Evolutionary conservation across 2,113 vertebrate genomes (phyloP).

Genomic region (Cephalopterus ornatus): DNA sequence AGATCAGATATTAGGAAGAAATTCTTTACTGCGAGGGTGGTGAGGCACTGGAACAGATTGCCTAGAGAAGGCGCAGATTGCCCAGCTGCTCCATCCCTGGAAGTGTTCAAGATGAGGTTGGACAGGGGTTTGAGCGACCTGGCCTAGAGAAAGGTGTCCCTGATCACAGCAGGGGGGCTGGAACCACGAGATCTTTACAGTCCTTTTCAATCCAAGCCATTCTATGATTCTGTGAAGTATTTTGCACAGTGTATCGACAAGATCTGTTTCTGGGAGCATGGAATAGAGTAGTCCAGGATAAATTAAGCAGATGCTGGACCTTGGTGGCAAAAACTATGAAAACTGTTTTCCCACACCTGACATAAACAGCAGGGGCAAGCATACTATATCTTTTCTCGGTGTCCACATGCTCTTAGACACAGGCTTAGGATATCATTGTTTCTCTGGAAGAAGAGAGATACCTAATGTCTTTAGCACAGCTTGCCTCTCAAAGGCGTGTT

Average conservation of each 20-base stretch:
- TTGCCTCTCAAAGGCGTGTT: background rate
- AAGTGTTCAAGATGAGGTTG: background rate
- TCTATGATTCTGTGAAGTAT: background rate
- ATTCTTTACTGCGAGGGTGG: background rate
- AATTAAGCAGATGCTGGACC: background rate
- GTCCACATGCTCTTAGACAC: background rate
- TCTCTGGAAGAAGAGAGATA: background rate
- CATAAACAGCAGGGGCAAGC: background rate
- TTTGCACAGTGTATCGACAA: background rate
- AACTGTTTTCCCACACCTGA: background rate
- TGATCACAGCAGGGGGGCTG: background rate
- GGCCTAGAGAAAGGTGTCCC: background rate
- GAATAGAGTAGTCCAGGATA: background rate
- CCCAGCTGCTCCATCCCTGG: background rate
- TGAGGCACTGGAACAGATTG: background rate
- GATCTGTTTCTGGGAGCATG: background rate
- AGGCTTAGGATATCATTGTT: background rate
- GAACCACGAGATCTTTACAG: background rate
- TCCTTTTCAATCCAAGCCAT: background rate
- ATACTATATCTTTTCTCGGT: background rate
- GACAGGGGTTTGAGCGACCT: background rate
- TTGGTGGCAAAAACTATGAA: background rate
- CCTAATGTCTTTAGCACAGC: background rate
- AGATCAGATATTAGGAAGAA: background rate
- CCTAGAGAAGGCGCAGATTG: too few species aligned